phyloP scores from a whole-genome alignment of 1,140 invertebrate species.

The Diuraphis noxia region DNA sequence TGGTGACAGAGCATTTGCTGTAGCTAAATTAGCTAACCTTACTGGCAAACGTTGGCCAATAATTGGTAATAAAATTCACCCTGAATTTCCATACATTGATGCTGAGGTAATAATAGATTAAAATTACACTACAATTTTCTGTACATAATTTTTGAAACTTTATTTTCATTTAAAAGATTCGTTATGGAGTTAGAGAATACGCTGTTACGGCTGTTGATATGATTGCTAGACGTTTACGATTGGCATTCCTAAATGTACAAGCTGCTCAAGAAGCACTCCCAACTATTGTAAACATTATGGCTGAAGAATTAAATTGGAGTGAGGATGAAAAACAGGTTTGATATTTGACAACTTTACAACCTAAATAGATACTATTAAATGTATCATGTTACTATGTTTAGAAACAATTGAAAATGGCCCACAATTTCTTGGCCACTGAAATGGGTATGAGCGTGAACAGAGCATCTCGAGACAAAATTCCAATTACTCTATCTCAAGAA shows the following conservation, averaged over 20 bases:
- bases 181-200: conserved; percentile 93
- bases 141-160: background rate
- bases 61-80: conserved; percentile 93
- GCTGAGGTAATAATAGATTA: conserved; percentile 75
- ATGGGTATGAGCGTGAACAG: conserved; percentile 96
- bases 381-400: conserved; percentile 60
- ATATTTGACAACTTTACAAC: background rate
- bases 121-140: background rate
- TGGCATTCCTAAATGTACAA: conserved; percentile 95
- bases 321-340: conserved; percentile 74
- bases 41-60: conserved; percentile 97
- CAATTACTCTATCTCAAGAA: conserved; percentile 90
- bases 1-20: conserved; percentile 95
- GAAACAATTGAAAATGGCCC: conserved; percentile 77
- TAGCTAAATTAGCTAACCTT: conserved; percentile 91
- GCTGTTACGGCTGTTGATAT: conserved; percentile 96
- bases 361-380: background rate
- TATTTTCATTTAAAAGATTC: conserved; percentile 64
- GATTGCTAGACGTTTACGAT: conserved; percentile 86
- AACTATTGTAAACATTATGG: conserved; percentile 92
- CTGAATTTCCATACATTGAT: conserved; percentile 98
- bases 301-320: conserved; percentile 91
- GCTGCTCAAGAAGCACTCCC: conserved; percentile 95
- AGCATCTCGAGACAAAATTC: conserved; percentile 82
- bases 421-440: conserved; percentile 86